phyloP scores from a whole-genome alignment of 2,888 invertebrate genomes.

The Eristalis arbustorum region DNA sequence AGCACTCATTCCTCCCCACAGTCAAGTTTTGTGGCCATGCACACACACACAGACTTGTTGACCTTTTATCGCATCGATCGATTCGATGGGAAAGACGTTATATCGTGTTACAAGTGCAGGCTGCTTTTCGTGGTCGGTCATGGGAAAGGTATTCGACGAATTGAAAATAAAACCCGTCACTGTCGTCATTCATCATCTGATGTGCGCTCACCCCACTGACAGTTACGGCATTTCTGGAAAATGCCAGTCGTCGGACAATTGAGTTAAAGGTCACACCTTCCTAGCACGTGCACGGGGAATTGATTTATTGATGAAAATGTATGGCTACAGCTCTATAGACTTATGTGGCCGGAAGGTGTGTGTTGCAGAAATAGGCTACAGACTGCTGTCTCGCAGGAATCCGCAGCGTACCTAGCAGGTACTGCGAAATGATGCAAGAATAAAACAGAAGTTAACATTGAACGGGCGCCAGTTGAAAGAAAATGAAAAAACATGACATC shows the following conservation, averaged over 20 bases:
- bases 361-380: too few species aligned
- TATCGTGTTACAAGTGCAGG: not conserved
- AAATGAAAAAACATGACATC: too few species aligned
- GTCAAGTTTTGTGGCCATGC: not conserved
- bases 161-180: not conserved
- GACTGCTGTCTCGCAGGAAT: too few species aligned
- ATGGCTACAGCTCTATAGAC: not conserved
- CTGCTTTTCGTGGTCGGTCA: not conserved
- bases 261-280: not conserved
- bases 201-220: not conserved
- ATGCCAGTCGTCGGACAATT: not conserved
- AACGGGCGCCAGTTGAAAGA: too few species aligned
- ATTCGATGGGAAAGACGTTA: not conserved
- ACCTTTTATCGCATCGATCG: not conserved
- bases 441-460: too few species aligned
- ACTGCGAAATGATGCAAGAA: too few species aligned
- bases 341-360: not conserved
- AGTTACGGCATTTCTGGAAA: not conserved
- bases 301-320: not conserved
- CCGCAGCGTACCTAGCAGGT: too few species aligned
- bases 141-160: not conserved
- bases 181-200: not conserved
- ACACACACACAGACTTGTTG: not conserved
- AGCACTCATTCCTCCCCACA: not conserved
- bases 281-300: not conserved